Evolutionary conservation across 2,113 vertebrate species (phyloP), one percentile per base, ranked within the genome.

Genomic region (Daphoenositta chrysoptera): DNA sequence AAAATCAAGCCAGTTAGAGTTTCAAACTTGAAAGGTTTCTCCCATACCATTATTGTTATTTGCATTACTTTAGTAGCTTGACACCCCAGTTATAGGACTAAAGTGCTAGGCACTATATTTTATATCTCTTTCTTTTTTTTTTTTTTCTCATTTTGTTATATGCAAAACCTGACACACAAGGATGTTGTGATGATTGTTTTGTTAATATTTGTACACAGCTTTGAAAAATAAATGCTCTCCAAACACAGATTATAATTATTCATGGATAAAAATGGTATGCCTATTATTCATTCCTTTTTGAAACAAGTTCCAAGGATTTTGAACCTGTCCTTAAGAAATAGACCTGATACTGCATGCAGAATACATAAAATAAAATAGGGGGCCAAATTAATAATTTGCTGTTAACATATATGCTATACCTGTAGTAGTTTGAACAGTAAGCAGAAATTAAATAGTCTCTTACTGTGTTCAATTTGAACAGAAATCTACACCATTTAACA

Each of bases 21-120:
- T 37, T 89, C 73, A 93, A 93, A 96, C 90, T 96, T 97, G 87
- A 97, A 97, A 97, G 91, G 95, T 94, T 93, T 91, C 78, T 96
- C 27, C 77, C 81, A 77, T 94, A 76, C 73, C 33, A 94, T 96
- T 89, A 93, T 94, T 96, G 87, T 95, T 94, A 93, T 94, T 96
- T 95, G 89, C 93, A 96, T 96, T 83, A 87, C 87, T 89, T 94
- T 39, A 61, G 94, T 64, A 90, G 77, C n/a, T 92, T 72, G 61
- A 92, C 91, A 87, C 77, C 37, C 44, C 14, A 82, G 77, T 85
- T 93, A 64, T 5, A 76, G 30, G 44, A 64, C 61, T 84, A 60
- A 89, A 83, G 60, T 77, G n/a, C 60, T 56, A 78, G 28, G 48
- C 50, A 58, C 61, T 82, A 9, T 73, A 58, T 80, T 93, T 89